A percentile compares a stretch with the other conserved stretches of the same genome.
Conservation (phyloP, 1,140 invertebrate genomes). For the Ephestia elutella region DNA sequence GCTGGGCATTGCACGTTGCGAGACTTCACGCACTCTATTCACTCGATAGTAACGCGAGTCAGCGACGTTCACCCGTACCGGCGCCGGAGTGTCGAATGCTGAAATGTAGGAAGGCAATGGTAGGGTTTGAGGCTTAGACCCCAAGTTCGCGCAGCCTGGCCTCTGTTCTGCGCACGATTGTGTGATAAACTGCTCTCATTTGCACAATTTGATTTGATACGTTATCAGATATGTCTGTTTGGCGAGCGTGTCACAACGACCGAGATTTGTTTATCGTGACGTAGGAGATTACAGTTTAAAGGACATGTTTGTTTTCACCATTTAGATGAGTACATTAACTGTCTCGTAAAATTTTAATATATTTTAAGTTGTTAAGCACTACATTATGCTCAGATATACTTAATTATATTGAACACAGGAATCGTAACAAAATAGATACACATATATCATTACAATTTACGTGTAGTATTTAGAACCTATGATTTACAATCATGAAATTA, state of each 20-base stretch:
- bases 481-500: too few species aligned
- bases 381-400: too few species aligned
- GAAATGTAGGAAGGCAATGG: slow-evolving; percentile 29
- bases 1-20: slow-evolving; percentile 62
- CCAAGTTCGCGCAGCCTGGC: slow-evolving; percentile 37
- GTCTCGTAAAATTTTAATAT: not conserved
- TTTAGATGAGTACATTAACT: not conserved
- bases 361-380: too few species aligned
- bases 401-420: too few species aligned
- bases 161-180: slow-evolving; percentile 25
- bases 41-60: slow-evolving; percentile 64
- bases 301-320: slow-evolving; percentile 10
- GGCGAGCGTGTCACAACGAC: slow-evolving; percentile 49
- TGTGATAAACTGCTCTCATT: slow-evolving; percentile 60
- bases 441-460: too few species aligned
- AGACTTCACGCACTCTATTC: slow-evolving; percentile 68
- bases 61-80: slow-evolving; percentile 62
- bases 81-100: slow-evolving; percentile 54
- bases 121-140: slow-evolving; percentile 19
- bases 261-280: slow-evolving; percentile 63
- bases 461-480: too few species aligned
- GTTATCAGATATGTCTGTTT: slow-evolving; percentile 48
- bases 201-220: slow-evolving; percentile 66
- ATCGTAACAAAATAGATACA: too few species aligned
- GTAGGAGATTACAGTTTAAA: slow-evolving; percentile 22